These are phyloP conservation scores for Plodia interpunctella DNA, from an alignment of 1,140 invertebrate species.

Conservation along the genomic window DNA sequence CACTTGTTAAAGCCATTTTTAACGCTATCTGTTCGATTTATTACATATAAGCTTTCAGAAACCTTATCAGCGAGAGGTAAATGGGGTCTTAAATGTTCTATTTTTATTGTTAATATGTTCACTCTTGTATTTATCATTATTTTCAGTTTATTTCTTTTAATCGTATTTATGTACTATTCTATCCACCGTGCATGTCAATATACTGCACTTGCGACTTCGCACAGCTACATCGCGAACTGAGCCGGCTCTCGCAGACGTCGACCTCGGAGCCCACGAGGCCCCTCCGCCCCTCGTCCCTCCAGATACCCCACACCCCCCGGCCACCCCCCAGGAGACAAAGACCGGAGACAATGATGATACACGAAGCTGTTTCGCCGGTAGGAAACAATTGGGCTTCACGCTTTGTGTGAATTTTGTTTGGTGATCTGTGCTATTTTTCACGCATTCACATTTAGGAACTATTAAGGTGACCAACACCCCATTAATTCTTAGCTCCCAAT, in stretches of 20 bases:
- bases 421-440: conserved; percentile 37
- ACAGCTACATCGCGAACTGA: conserved; percentile 57
- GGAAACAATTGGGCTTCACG: conserved; percentile 1
- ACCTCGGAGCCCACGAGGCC: conserved; percentile 16
- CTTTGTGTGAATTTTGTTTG: conserved; percentile 19
- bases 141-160: too few species aligned
- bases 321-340: conserved; percentile 23
- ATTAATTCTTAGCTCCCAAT: too few species aligned
- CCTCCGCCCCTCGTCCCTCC: conserved; percentile 33
- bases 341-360: conserved; percentile 48
- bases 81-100: too few species aligned
- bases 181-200: not conserved
- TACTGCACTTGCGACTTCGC: conserved; percentile 17
- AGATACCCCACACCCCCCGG: conserved; percentile 29
- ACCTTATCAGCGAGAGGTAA: too few species aligned
- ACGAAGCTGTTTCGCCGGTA: conserved; percentile 30
- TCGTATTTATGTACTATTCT: not conserved
- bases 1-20: too few species aligned
- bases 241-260: conserved; percentile 39
- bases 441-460: conserved; percentile 3
- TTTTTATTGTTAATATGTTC: too few species aligned
- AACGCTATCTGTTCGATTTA: too few species aligned
- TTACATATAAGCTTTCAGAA: too few species aligned
- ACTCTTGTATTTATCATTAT: too few species aligned
- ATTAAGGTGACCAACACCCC: conserved; percentile 22